phyloP scores from a whole-genome alignment of 1,140 invertebrate species.

The Bemisia tabaci region DNA sequence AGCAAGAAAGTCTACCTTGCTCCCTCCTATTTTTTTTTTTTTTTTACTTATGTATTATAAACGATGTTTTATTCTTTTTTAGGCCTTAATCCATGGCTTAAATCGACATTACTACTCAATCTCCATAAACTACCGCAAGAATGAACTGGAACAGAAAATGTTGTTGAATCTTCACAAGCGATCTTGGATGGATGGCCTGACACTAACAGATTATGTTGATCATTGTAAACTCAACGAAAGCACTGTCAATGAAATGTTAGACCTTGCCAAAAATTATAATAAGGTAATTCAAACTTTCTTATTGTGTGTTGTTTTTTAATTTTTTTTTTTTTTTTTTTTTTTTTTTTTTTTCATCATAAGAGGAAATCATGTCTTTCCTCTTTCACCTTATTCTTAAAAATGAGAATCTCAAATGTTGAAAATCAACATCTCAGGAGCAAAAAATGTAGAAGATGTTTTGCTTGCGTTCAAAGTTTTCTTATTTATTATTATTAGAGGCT shows the following conservation, averaged over 20 bases:
- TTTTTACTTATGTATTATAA: too few relatives aligned
- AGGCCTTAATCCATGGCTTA: slow-evolving; percentile 95
- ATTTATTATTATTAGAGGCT: too few relatives aligned
- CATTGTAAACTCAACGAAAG: slow-evolving; percentile 85
- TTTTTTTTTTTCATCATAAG: not conserved
- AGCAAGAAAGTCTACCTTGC: too few relatives aligned
- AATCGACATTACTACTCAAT: slow-evolving; percentile 99
- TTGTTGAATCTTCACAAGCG: slow-evolving; percentile 97
- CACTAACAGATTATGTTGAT: slow-evolving; percentile 84
- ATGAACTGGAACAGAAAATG: slow-evolving; percentile 99
- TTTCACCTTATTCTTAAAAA: too few relatives aligned
- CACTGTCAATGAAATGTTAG: slow-evolving; percentile 91
- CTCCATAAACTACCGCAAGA: slow-evolving; percentile 98
- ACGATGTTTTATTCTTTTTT: slow-evolving; percentile 19
- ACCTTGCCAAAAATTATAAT: slow-evolving; percentile 96
- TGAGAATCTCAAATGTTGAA: too few relatives aligned
- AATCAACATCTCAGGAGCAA: too few relatives aligned
- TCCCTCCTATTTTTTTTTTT: too few relatives aligned
- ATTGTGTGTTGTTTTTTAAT: not conserved
- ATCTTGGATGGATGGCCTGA: slow-evolving; percentile 98
- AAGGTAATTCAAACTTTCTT: slow-evolving; percentile 58
- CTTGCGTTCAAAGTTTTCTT: too few relatives aligned
- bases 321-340: slow-evolving; percentile 7
- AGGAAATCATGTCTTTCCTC: not conserved
- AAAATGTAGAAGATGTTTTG: too few relatives aligned